These are phyloP conservation scores for Ormyrus nitidulus DNA, from an alignment of 2,888 invertebrate species.

Conservation along the genomic window DNA sequence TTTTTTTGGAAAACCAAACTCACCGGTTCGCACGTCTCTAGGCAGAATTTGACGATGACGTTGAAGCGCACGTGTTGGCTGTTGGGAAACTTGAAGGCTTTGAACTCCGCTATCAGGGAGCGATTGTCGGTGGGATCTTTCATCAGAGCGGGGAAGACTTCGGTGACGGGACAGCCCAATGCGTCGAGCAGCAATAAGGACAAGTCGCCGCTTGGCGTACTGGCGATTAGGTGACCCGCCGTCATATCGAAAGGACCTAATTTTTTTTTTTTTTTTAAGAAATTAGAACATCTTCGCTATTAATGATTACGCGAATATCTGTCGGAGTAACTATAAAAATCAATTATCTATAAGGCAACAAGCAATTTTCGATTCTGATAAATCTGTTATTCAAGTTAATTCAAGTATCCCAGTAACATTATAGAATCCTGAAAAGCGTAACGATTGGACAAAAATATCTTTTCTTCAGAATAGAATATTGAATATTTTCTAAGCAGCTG, in stretches of 20 bases:
- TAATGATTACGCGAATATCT: no score
- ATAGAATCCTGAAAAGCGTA: no score
- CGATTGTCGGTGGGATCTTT: constrained; percentile 69
- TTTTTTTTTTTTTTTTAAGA: no score
- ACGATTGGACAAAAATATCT: no score
- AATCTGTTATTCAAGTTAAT: no score
- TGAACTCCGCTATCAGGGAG: constrained; percentile 81
- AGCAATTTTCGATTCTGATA: no score
- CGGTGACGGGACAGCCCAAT: constrained; percentile 88
- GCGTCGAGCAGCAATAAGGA: constrained; percentile 86
- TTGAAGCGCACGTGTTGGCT: constrained; percentile 90
- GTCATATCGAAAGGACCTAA: constrained; percentile 80
- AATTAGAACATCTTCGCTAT: no score
- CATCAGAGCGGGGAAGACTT: constrained; percentile 78
- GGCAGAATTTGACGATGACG: constrained; percentile 88
- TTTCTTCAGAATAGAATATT: no score
- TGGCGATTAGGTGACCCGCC: constrained; percentile 88
- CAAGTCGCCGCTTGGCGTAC: constrained; percentile 85
- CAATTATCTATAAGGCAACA: neutral
- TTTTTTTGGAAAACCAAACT: constrained; percentile 53
- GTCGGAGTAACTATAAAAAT: neutral
- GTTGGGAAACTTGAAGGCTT: constrained; percentile 91
- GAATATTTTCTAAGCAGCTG: no score
- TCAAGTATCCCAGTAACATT: no score
- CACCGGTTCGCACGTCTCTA: constrained; percentile 82